Evolutionary conservation across 2,113 vertebrate species (phyloP).

Genomic region (Orientallactaga bullata): DNA sequence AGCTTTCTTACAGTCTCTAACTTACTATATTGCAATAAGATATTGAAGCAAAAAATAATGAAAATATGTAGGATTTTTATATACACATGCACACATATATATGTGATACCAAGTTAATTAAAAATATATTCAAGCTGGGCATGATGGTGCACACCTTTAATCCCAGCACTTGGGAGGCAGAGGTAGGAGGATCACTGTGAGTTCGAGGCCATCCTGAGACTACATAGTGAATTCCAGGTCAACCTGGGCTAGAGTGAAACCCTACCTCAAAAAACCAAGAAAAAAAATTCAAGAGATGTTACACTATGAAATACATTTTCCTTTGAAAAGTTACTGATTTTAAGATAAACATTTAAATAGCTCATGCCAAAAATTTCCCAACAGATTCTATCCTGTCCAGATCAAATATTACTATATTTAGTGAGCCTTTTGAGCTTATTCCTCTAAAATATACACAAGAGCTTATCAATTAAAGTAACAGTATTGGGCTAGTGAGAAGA

Average conservation of each 20-base stretch:
- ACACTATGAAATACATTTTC: conserved; percentile 43
- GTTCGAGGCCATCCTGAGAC: too few relatives aligned
- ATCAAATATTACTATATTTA: conserved; percentile 36
- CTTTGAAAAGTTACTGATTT: conserved; percentile 54
- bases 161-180: too few relatives aligned
- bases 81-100: not conserved
- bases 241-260: too few relatives aligned
- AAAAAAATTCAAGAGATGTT: not conserved
- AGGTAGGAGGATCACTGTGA: too few relatives aligned
- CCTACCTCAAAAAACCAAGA: too few relatives aligned
- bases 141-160: too few relatives aligned
- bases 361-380: conserved; percentile 29
- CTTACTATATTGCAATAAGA: not conserved
- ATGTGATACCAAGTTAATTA: conserved; percentile 32
- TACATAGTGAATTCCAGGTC: too few relatives aligned
- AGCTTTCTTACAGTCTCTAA: conserved; percentile 24
- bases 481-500: not conserved
- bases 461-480: conserved; percentile 11
- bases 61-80: conserved; percentile 40
- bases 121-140: conserved; percentile 58
- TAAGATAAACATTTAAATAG: conserved; percentile 63
- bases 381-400: conserved; percentile 1
- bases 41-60: conserved; percentile 31
- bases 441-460: conserved; percentile 55
- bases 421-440: not conserved